These are phyloP conservation scores for Coptodon bakossiorum DNA, from an alignment of 2,113 vertebrate genomes.

Conservation along the genomic window DNA sequence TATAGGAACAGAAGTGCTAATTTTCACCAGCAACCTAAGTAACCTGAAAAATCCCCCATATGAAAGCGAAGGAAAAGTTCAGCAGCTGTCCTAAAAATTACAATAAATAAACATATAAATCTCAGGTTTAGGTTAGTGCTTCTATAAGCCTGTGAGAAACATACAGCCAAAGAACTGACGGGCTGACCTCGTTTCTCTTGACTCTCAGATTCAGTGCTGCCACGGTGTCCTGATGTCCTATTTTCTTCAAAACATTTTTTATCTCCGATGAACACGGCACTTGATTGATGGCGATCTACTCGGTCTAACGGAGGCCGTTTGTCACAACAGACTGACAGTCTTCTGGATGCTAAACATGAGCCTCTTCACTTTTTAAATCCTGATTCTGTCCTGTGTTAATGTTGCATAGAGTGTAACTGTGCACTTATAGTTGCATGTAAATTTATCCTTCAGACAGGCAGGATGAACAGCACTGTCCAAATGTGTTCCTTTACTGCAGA, in stretches of 20 bases:
- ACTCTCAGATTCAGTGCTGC: background rate
- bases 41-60: background rate
- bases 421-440: background rate
- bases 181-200: conserved; percentile 44
- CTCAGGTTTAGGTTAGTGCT: conserved; percentile 32
- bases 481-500: background rate
- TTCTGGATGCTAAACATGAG: background rate
- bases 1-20: background rate
- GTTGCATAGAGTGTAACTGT: background rate
- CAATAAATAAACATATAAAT: background rate
- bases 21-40: background rate
- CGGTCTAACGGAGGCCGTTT: background rate
- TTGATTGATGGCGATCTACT: conserved; percentile 21
- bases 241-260: conserved; percentile 32
- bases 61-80: background rate
- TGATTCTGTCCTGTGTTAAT: background rate
- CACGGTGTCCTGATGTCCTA: background rate
- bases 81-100: background rate
- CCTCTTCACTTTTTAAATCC: background rate
- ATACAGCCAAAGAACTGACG: conserved; percentile 10
- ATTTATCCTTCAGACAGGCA: rapidly evolving
- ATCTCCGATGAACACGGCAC: background rate
- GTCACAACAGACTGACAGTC: background rate
- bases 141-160: conserved; percentile 25
- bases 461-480: background rate